Conservation (phyloP, 2,888 invertebrate species). For the Plebejus anna region DNA sequence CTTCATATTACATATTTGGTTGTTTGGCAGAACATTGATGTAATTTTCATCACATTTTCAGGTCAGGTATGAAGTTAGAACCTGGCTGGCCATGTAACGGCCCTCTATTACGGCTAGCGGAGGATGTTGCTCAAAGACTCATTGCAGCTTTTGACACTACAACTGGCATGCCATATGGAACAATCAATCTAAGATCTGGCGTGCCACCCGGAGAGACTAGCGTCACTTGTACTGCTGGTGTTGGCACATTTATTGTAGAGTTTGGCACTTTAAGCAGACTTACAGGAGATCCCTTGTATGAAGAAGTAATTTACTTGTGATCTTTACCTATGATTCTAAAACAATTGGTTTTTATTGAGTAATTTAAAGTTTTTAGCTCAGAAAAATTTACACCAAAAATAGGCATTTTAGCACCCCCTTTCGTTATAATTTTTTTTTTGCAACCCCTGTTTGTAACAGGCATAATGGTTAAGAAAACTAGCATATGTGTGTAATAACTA, state of each 20-base stretch:
- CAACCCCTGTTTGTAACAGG: too few species aligned
- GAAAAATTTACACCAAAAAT: too few species aligned
- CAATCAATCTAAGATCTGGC: slow-evolving; percentile 94
- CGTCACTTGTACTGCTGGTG: slow-evolving; percentile 98
- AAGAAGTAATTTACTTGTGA: slow-evolving; percentile 81
- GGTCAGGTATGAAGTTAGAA: slow-evolving; percentile 89
- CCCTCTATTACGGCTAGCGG: slow-evolving; percentile 94
- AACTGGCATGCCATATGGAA: slow-evolving; percentile 99
- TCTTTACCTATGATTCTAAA: too few species aligned
- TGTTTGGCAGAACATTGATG: not conserved
- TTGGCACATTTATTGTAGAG: slow-evolving; percentile 97
- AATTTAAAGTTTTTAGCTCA: too few species aligned
- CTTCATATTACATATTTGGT: not conserved
- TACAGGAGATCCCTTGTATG: slow-evolving; percentile 96
- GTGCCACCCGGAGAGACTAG: slow-evolving; percentile 97
- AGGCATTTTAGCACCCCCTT: too few species aligned
- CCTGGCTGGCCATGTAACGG: slow-evolving; percentile 99
- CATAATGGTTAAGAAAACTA: too few species aligned
- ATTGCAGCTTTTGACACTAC: slow-evolving; percentile 94
- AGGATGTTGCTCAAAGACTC: slow-evolving; percentile 94
- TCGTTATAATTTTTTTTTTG: too few species aligned
- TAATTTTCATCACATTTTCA: slow-evolving; percentile 45
- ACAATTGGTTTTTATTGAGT: too few species aligned
- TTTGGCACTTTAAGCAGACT: slow-evolving; percentile 96
- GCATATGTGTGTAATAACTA: too few species aligned